Percentiles rank a stretch among this genome's conserved stretches.
These are phyloP conservation scores for Antechinus stuartii DNA, from an alignment of 2,113 vertebrate genomes.

Conservation along the genomic window DNA sequence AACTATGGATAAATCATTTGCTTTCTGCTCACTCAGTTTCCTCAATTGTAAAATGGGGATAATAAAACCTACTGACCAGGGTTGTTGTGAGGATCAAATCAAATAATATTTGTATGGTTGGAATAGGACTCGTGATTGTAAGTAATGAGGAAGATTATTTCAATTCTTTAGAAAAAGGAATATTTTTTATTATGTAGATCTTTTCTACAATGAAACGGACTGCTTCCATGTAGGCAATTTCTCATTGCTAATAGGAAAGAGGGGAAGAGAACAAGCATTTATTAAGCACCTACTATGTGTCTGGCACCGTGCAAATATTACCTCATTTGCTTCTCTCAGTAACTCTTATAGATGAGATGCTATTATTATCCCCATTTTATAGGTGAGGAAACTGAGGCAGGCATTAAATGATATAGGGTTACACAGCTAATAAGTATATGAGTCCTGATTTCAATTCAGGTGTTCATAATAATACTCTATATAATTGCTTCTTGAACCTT, in stretches of 20 bases:
- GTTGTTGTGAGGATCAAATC: too few relatives aligned
- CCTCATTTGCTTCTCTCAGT: too few relatives aligned
- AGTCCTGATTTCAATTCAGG: not conserved
- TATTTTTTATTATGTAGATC: not conserved
- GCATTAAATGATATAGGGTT: constrained; percentile 13
- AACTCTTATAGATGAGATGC: too few relatives aligned
- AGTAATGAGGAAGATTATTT: not conserved
- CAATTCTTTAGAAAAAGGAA: not conserved
- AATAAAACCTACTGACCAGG: too few relatives aligned
- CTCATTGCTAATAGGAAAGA: not conserved
- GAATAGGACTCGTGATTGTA: not conserved
- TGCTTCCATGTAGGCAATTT: not conserved
- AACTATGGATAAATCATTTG: too few relatives aligned
- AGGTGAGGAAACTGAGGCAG: not conserved
- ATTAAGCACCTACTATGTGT: too few relatives aligned
- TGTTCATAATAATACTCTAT: not conserved
- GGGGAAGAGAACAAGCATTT: not conserved
- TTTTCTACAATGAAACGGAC: not conserved
- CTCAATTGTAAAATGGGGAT: too few relatives aligned
- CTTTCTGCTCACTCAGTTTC: too few relatives aligned
- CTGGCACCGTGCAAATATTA: too few relatives aligned
- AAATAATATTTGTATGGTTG: too few relatives aligned
- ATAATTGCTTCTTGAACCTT: not conserved
- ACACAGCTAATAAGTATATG: not conserved
- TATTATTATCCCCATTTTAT: too few relatives aligned